These are phyloP conservation scores for Salticus scenicus DNA, from an alignment of 2,888 invertebrate species.

Conservation along the genomic window DNA sequence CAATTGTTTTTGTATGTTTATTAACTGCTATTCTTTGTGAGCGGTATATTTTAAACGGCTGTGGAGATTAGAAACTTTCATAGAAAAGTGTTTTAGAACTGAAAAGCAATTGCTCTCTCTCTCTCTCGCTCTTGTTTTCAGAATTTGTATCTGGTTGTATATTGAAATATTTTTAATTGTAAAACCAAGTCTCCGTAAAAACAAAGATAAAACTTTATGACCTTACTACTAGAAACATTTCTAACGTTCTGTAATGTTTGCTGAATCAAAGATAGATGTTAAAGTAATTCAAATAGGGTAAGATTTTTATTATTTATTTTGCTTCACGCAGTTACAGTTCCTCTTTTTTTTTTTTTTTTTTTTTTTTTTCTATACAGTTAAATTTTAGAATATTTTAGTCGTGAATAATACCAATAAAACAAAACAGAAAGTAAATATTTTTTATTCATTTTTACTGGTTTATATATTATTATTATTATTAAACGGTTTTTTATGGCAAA, in stretches of 20 bases:
- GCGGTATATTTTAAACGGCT: conserved; percentile 36
- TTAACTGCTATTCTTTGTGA: conserved; percentile 55
- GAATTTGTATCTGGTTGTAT: conserved; percentile 54
- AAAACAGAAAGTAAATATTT: conserved; percentile 3
- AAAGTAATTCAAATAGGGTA: background rate
- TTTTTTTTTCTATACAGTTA: too few relatives aligned
- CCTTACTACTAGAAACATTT: background rate
- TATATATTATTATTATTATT: too few relatives aligned
- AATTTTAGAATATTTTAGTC: background rate
- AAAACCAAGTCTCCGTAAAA: conserved; percentile 62
- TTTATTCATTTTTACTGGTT: too few relatives aligned
- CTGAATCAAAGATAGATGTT: background rate
- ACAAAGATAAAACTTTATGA: conserved; percentile 65
- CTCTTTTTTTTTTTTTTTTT: background rate
- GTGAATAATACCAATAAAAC: background rate
- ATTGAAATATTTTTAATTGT: conserved; percentile 65
- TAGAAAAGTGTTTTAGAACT: conserved; percentile 33
- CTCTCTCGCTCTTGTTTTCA: too few relatives aligned
- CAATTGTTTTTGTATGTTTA: conserved; percentile 63
- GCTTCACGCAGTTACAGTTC: background rate
- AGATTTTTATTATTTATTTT: background rate
- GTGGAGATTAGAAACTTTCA: conserved; percentile 56
- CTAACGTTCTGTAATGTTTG: background rate
- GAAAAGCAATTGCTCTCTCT: conserved; percentile 66
- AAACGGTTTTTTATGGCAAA: too few relatives aligned